Conservation (phyloP, 1,140 invertebrate genomes). For the Papilio machaon region DNA sequence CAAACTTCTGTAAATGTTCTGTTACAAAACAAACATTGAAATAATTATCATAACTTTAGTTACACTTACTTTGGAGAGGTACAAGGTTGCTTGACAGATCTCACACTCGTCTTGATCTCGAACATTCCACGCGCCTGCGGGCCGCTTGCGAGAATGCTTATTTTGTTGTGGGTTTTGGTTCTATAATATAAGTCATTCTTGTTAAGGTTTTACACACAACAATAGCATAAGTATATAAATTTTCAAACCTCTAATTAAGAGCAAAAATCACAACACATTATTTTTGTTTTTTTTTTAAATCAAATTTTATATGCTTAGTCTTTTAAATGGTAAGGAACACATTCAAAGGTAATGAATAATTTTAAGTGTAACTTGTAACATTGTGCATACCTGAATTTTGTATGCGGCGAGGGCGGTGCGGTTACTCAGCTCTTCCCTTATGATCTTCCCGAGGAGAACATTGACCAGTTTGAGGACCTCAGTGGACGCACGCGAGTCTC, state of each 20-base stretch:
- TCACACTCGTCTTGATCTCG: slow-evolving; percentile 57
- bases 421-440: neutral
- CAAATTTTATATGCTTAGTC: neutral
- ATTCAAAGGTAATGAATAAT: too few relatives aligned
- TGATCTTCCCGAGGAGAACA: neutral
- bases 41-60: neutral
- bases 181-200: neutral
- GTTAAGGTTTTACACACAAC: too few relatives aligned
- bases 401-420: neutral
- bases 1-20: neutral
- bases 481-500: slow-evolving; percentile 81
- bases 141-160: slow-evolving; percentile 32
- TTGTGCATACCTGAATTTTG: neutral
- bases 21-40: neutral
- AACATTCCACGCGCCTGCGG: slow-evolving; percentile 46
- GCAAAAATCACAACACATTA: too few relatives aligned
- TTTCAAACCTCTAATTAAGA: too few relatives aligned
- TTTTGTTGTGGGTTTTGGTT: neutral
- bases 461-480: neutral
- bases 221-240: too few relatives aligned
- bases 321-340: neutral
- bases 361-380: neutral
- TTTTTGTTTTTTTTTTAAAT: neutral
- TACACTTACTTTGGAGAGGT: slow-evolving; percentile 52
- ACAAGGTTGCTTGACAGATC: slow-evolving; percentile 54